Conservation (phyloP, 2,888 invertebrate genomes). For the Drosophila greeni region DNA sequence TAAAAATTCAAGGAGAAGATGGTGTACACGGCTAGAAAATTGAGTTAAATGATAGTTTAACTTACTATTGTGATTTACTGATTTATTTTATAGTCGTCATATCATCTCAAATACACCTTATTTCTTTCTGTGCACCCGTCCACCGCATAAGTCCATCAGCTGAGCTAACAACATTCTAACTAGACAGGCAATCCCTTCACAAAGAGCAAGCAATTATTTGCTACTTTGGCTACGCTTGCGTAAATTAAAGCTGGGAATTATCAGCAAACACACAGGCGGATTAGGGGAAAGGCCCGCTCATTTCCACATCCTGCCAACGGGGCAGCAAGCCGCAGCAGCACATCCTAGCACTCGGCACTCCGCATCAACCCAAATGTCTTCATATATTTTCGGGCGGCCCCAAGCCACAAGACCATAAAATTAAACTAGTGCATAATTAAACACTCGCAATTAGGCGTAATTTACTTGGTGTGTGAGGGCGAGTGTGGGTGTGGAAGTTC, state of each 20-base stretch:
- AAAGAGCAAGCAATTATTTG: constrained; percentile 67
- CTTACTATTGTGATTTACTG: no score
- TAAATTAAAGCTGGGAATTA: constrained; percentile 66
- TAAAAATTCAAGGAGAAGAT: constrained; percentile 3
- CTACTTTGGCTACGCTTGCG: constrained; percentile 65
- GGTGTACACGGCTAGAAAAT: background rate
- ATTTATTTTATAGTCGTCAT: background rate
- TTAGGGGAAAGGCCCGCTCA: constrained; percentile 21
- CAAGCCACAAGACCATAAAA: constrained; percentile 72
- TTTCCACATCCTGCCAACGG: constrained; percentile 23
- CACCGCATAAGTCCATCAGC: constrained; percentile 30
- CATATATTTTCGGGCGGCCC: constrained; percentile 36
- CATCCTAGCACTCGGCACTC: constrained; percentile 15
- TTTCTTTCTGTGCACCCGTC: background rate
- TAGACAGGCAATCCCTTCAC: constrained; percentile 61
- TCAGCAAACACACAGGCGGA: constrained; percentile 43
- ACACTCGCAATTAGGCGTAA: constrained; percentile 77
- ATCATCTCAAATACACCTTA: background rate
- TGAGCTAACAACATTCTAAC: constrained; percentile 35
- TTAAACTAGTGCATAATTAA: constrained; percentile 77
- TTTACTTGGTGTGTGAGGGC: constrained; percentile 61
- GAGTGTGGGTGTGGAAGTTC: constrained; percentile 22
- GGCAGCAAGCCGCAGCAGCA: constrained; percentile 3
- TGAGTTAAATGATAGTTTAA: background rate
- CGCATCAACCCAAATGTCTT: constrained; percentile 30